Conservation (phyloP, 2,797 vertebrate species). For the Typhlichthys eigenmanni region DNA sequence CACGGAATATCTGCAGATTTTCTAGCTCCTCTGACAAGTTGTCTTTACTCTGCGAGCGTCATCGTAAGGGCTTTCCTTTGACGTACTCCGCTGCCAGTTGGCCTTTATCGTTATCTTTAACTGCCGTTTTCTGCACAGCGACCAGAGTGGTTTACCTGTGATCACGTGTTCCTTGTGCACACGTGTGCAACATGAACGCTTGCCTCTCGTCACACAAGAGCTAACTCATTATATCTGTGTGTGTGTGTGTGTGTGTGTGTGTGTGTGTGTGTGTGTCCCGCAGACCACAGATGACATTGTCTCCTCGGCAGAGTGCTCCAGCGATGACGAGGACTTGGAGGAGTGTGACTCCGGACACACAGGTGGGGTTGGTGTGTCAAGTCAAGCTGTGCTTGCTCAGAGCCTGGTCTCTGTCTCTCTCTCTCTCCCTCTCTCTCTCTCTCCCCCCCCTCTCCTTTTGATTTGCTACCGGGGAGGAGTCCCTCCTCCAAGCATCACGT, state of each 20-base stretch:
- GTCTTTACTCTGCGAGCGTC: no score
- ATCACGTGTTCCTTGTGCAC: no score
- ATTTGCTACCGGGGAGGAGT: slow-evolving; percentile 65
- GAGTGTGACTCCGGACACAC: slow-evolving; percentile 95
- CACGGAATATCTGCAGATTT: no score
- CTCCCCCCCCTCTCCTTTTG: background rate
- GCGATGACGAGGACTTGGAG: slow-evolving; percentile 97
- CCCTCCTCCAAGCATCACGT: slow-evolving; percentile 88
- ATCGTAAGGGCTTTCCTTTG: no score
- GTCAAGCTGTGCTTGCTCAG: slow-evolving; percentile 86
- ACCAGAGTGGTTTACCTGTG: no score
- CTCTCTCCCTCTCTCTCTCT: background rate
- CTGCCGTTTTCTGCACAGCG: no score
- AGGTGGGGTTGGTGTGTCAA: slow-evolving; percentile 94
- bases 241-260: slow-evolving; percentile 58
- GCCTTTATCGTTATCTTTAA: no score
- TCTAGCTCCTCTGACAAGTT: no score
- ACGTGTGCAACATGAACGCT: no score
- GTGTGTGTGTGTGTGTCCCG: slow-evolving; percentile 35
- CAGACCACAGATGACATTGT: slow-evolving; percentile 96
- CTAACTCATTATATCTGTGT: background rate
- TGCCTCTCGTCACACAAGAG: no score
- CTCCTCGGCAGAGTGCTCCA: slow-evolving; percentile 96
- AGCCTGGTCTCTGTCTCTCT: slow-evolving; percentile 61
- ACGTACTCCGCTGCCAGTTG: no score